Base-by-base conservation (phyloP, 2,113 vertebrate species). In the Oncorhynchus nerka region DNA sequence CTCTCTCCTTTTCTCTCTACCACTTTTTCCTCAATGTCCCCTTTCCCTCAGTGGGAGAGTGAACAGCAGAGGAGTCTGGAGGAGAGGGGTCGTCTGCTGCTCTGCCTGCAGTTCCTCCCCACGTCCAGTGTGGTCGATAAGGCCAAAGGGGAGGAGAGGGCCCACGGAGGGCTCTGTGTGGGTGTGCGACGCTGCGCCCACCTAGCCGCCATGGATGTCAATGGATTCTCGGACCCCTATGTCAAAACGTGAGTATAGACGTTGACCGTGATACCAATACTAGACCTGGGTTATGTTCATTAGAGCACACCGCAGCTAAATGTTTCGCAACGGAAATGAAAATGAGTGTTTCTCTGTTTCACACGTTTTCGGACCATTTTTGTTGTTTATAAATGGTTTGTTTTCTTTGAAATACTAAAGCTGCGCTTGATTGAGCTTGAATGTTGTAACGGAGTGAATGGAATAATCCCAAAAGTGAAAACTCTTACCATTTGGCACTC, bases 181-280 rank as follows among this genome's bases (percentile, higher is more conserved):
- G 95, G 95, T 19, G 95, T 97, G 13, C 83, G 94, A 4, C 95
- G 95, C 79, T 96, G 96, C 1, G 95, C 95, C 68, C 95, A 96
- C 81, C 90, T 97, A 75, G 96, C 95, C 2, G 95, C 96, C 68
- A 96, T 97, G 95, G 95, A 97, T 0, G 95, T 96, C 88, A 96
- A 96, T 0, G 96, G 95, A 80, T 96, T 93, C 88, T 97, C 96
- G 0, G 96, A 97, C 79, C 95, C 95, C 82, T 96, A 96, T 0
- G 95, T 96, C 68, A 96, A 97, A 93, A 95, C 94, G 95, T 96
- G 83, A 95, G 94, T 12, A 39, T 0, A 3, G 16, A 1, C 34
- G n/a, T 3, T 16, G 9, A 11, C 13, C 9, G 1, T 45, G 9
- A n/a, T 13, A 9, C n/a, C 32, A 28, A 71, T 12, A 26, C 20